Percentiles rank a stretch among this genome's conserved stretches.
Conservation (phyloP, 2,797 vertebrate genomes). For the Sciurus vulgaris region DNA sequence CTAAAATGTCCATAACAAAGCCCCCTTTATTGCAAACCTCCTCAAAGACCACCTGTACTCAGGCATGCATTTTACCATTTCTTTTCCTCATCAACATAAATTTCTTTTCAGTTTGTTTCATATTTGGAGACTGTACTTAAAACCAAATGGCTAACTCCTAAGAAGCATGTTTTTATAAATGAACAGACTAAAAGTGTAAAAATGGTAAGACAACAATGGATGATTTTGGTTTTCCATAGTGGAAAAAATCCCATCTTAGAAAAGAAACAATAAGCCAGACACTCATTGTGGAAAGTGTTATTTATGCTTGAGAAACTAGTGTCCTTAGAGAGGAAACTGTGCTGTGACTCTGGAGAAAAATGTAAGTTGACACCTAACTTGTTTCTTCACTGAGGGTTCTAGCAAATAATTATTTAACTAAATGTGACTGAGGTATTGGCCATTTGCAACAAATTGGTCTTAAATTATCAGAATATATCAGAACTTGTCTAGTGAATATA, state of each 20-base stretch:
- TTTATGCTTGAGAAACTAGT: neutral
- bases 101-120: constrained; percentile 73
- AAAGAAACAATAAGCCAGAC: neutral
- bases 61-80: neutral
- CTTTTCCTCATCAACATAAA: constrained; percentile 10
- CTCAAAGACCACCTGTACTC: neutral
- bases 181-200: constrained; percentile 34
- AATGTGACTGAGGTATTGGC: neutral
- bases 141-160: constrained; percentile 65
- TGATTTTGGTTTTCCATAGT: neutral
- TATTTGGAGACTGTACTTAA: constrained; percentile 65
- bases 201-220: constrained; percentile 57
- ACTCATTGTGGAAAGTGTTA: neutral
- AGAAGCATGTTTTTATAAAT: constrained; percentile 68
- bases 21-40: neutral
- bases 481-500: constrained; percentile 35
- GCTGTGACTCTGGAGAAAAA: neutral
- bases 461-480: constrained; percentile 19
- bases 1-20: neutral
- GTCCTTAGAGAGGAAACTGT: neutral
- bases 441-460: neutral
- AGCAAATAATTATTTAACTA: constrained; percentile 41
- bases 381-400: constrained; percentile 32
- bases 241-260: neutral
- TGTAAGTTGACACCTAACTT: constrained; percentile 3